Evolutionary conservation across 2,797 vertebrate species (phyloP), one percentile per base, ranked within the genome.

Genomic region (Ibycter americanus): DNA sequence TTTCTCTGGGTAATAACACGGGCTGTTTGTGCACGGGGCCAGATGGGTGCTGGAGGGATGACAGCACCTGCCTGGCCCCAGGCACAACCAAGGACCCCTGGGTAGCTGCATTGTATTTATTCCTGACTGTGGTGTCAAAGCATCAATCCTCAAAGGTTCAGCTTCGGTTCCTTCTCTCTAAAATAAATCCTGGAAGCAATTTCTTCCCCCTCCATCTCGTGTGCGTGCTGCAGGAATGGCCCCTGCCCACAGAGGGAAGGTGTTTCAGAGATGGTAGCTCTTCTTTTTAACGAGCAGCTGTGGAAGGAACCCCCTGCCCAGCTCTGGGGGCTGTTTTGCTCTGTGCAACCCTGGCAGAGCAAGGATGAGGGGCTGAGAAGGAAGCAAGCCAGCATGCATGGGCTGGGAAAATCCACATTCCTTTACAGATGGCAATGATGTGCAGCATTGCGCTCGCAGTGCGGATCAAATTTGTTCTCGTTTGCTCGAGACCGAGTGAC

Each of bases 391-490:
- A 15, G 19, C 3, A 1, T 22, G 31, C 7, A 0, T 7, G 27
- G n/a, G 32, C 47, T 10, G 18, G 40, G 54, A 61, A 73, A 58
- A 5, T 23, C 54, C 84, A 18, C 5, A 25, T 61, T 16, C 31
- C 32, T 38, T 55, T 26, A 11, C 6, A 9, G 56, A 9, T 12
- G 55, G 21, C 15, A 15, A 19, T 3, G 16, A 46, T 2, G 2
- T 9, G 47, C 27, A 14, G 25, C 3, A 1, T 12, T 8, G 19
- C 1, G 3, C 46, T 26, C 4, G 9, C 36, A 9, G 1, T 0
- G 12, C 1, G 5, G 12, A 3, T 40, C 26, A 5, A 52, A 9
- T 47, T 62, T n/a, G 15, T 17, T 44, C 61, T 13, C 4, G 0
- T 42, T 9, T 32, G 34, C 58, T 32, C 17, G 78, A 40, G 71